Evolutionary conservation across 2,113 vertebrate species (phyloP).

Genomic region (Gavia stellata): DNA sequence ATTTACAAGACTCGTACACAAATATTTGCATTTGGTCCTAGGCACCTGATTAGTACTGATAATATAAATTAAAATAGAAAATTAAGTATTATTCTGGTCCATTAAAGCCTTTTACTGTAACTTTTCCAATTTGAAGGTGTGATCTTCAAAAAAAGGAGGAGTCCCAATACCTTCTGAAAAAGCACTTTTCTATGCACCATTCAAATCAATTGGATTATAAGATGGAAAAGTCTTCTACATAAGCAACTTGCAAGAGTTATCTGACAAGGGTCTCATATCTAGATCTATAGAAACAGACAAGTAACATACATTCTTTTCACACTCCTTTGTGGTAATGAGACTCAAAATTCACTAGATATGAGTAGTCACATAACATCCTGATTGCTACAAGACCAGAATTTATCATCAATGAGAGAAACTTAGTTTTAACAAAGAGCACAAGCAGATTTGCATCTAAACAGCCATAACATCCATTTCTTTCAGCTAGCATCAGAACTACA

Average conservation of each 20-base stretch:
- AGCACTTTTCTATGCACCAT: neutral
- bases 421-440: neutral
- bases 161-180: neutral
- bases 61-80: neutral
- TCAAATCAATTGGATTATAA: neutral
- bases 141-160: neutral
- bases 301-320: neutral
- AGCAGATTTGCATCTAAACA: neutral
- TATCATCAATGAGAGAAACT: neutral
- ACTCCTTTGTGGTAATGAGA: neutral
- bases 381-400: neutral
- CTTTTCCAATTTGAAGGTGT: neutral
- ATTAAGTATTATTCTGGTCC: neutral
- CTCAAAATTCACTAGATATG: neutral
- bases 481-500: neutral
- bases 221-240: neutral
- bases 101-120: neutral
- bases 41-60: neutral
- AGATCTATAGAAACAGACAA: neutral
- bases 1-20: neutral
- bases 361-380: neutral
- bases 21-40: conserved; percentile 56
- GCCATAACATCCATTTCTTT: neutral
- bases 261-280: neutral
- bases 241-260: neutral